Evolutionary conservation across 2,113 vertebrate species (phyloP).

Genomic region (Coryphaenoides rupestris): DNA sequence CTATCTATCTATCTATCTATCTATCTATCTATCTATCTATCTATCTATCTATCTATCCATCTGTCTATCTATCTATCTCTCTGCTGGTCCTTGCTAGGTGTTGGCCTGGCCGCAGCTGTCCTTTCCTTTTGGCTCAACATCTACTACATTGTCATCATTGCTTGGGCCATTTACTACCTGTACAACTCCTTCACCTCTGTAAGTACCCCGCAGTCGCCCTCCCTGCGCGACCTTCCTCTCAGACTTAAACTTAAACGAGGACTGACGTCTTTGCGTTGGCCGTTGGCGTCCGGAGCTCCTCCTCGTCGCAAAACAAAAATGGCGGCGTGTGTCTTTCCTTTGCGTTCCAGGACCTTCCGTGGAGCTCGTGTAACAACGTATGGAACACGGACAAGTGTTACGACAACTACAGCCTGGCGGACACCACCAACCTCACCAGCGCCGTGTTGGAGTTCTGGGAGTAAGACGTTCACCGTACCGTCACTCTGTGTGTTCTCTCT

Average conservation of each 20-base stretch:
- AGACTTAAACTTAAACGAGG: background rate
- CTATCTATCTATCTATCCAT: too few species aligned
- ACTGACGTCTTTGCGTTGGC: background rate
- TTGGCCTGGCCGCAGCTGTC: constrained; percentile 93
- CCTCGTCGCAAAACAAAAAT: background rate
- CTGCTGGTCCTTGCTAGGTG: constrained; percentile 71
- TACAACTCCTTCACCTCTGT: constrained; percentile 94
- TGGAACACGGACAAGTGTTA: constrained; percentile 98
- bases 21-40: too few species aligned
- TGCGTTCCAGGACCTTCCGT: constrained; percentile 84
- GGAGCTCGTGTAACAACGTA: constrained; percentile 90
- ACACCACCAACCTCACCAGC: constrained; percentile 94
- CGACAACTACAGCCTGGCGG: constrained; percentile 86
- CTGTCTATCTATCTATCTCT: constrained; percentile 33
- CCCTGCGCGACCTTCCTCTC: too few species aligned
- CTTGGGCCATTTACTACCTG: constrained; percentile 98
- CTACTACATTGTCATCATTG: constrained; percentile 98
- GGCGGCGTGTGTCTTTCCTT: too few species aligned
- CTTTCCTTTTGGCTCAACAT: constrained; percentile 98
- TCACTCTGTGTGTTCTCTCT: too few species aligned
- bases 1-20: too few species aligned
- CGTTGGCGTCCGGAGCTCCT: background rate
- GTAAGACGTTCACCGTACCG: constrained; percentile 80
- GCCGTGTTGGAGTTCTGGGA: constrained; percentile 96
- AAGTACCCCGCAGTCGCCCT: constrained; percentile 64